phyloP scores from a whole-genome alignment of 2,888 invertebrate species.

The Diabrotica balteata region DNA sequence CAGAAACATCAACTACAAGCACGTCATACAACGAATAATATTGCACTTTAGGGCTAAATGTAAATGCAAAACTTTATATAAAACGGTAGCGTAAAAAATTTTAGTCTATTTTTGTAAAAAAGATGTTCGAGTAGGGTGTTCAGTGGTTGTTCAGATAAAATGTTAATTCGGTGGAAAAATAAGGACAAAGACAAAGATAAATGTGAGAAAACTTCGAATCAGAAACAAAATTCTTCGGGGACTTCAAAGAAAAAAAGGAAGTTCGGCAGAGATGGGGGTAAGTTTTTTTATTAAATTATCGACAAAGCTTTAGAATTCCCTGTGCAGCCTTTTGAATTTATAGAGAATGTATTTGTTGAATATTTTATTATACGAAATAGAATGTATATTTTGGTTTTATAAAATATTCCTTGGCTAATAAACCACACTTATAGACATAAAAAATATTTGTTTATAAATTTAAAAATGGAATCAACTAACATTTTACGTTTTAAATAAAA shows the following conservation, averaged over 20 bases:
- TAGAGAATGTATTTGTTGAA: not conserved
- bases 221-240: slow-evolving; percentile 58
- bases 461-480: too few species aligned
- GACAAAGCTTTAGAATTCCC: too few species aligned
- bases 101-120: slow-evolving; percentile 5
- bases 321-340: not conserved
- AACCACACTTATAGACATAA: too few species aligned
- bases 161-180: slow-evolving; percentile 86
- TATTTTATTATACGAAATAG: not conserved
- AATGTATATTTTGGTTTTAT: too few species aligned
- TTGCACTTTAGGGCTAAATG: not conserved
- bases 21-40: slow-evolving; percentile 5
- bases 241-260: slow-evolving; percentile 78
- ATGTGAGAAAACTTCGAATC: slow-evolving; percentile 62
- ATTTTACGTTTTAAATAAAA: too few species aligned
- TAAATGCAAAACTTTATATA: not conserved
- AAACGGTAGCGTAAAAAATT: not conserved
- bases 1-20: slow-evolving; percentile 4
- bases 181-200: slow-evolving; percentile 80
- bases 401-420: too few species aligned
- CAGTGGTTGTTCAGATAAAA: slow-evolving; percentile 48
- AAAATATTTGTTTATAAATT: too few species aligned
- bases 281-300: slow-evolving; percentile 45
- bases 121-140: slow-evolving; percentile 8
- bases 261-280: slow-evolving; percentile 81